A percentile compares a stretch with the other conserved stretches of the same genome.
Conservation (phyloP, 2,113 vertebrate genomes). For the Taurulus bubalis region DNA sequence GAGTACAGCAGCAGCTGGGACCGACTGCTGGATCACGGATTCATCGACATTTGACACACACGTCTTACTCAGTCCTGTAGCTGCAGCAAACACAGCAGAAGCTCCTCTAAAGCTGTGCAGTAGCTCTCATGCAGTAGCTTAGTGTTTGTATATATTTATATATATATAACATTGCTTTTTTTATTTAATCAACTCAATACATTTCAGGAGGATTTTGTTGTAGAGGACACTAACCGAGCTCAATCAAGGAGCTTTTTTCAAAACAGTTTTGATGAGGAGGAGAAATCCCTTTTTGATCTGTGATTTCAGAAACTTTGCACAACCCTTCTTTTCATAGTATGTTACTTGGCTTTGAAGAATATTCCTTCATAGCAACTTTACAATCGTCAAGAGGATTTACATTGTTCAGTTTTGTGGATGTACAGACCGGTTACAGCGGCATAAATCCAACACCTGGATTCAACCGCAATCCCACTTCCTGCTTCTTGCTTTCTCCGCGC, state of each 20-base stretch:
- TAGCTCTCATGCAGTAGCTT: conserved; percentile 5
- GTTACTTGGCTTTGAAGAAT: conserved; percentile 10
- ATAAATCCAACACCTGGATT: conserved; percentile 23
- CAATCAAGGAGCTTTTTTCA: conserved; percentile 10
- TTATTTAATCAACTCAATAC: neutral
- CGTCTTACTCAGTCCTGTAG: conserved; percentile 42
- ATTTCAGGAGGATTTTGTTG: neutral
- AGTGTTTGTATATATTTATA: neutral
- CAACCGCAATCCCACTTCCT: neutral
- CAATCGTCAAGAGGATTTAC: conserved; percentile 24
- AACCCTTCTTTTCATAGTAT: neutral
- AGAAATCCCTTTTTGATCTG: conserved; percentile 21
- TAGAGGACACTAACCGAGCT: neutral
- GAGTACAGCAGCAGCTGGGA: conserved; percentile 76
- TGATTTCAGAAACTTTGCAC: conserved; percentile 17
- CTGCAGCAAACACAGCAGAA: conserved; percentile 41
- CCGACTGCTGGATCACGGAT: conserved; percentile 54
- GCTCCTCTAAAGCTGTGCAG: conserved; percentile 17
- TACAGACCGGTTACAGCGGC: conserved; percentile 1
- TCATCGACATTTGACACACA: conserved; percentile 51
- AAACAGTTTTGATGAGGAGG: neutral
- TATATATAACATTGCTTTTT: neutral
- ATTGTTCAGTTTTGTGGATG: conserved; percentile 15
- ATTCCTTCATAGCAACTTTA: neutral
- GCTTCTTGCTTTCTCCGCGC: neutral